A percentile compares a stretch with the other conserved stretches of the same genome.
phyloP scores from a whole-genome alignment of 64 coral and sea anemone genomes.

The Dendronephthya gigantea region DNA sequence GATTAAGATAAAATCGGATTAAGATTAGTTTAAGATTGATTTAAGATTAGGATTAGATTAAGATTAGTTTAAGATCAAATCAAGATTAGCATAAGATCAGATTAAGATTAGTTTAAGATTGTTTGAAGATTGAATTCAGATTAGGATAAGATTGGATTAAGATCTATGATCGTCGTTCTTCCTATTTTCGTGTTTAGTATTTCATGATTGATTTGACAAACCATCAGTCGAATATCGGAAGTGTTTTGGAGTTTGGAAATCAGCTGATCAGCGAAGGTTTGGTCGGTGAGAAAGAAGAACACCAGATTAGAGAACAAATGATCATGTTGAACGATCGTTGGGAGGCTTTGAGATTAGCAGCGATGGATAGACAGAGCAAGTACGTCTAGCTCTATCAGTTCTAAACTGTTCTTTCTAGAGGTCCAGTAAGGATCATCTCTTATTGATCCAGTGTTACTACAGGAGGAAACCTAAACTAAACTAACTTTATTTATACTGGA shows the following conservation, averaged over 20 bases:
- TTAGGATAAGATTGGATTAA: not conserved
- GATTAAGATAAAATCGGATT: too few relatives aligned
- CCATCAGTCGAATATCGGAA: conserved; percentile 79
- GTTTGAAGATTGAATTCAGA: not conserved
- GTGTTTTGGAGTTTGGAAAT: conserved; percentile 93
- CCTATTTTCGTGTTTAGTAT: conserved; percentile 33
- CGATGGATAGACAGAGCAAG: conserved; percentile 96
- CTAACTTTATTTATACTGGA: too few relatives aligned
- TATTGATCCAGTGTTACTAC: too few relatives aligned
- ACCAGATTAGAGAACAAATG: conserved; percentile 94
- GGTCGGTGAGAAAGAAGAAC: conserved; percentile 86
- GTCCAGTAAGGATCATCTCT: not conserved
- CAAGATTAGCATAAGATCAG: too few relatives aligned
- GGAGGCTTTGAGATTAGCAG: conserved; percentile 73
- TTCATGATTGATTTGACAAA: conserved; percentile 99
- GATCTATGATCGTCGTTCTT: not conserved
- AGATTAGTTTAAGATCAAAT: too few relatives aligned
- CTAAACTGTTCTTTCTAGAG: not conserved
- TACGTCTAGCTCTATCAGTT: too few relatives aligned
- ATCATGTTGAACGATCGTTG: conserved; percentile 88
- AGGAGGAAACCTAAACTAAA: too few relatives aligned
- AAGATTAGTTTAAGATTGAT: too few relatives aligned
- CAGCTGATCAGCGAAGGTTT: conserved; percentile 94
- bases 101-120: too few relatives aligned
- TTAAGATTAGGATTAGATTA: too few relatives aligned